These are phyloP conservation scores for Anolis apletophallus DNA, from an alignment of 2,797 vertebrate species.

Conservation along the genomic window DNA sequence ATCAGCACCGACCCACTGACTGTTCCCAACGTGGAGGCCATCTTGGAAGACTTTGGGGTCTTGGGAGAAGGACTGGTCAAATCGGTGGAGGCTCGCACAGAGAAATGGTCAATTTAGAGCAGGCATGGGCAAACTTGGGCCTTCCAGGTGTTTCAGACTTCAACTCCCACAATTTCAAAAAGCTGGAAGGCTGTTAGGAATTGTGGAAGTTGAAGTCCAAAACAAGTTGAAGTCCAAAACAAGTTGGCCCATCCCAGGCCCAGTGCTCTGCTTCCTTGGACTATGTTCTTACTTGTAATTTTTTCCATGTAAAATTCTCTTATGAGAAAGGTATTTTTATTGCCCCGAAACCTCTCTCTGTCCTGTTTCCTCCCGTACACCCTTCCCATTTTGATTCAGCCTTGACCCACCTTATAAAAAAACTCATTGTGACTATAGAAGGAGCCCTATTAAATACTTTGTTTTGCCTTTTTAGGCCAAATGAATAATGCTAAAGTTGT, in stretches of 20 bases:
- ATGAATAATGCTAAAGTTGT: slow-evolving; percentile 19
- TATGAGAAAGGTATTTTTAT: slow-evolving; percentile 39
- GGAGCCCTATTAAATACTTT: slow-evolving; percentile 6
- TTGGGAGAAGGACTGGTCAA: slow-evolving; percentile 91
- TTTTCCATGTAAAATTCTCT: slow-evolving; percentile 18
- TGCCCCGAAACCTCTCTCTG: slow-evolving; percentile 5
- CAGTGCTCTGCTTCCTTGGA: background rate
- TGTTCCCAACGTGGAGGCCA: slow-evolving; percentile 91
- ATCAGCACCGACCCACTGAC: slow-evolving; percentile 75
- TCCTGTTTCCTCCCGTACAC: slow-evolving; percentile 47
- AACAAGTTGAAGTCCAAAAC: too few relatives aligned
- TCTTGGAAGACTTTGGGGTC: slow-evolving; percentile 90
- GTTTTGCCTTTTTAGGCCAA: slow-evolving; percentile 36
- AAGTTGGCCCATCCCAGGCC: too few relatives aligned
- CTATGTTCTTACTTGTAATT: background rate
- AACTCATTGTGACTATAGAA: slow-evolving; percentile 10
- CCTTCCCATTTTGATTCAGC: background rate
- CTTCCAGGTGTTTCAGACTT: too few relatives aligned
- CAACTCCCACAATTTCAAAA: too few relatives aligned
- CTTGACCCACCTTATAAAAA: background rate
- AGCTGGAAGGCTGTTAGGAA: too few relatives aligned
- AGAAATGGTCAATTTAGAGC: slow-evolving; percentile 90
- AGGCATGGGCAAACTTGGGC: too few relatives aligned
- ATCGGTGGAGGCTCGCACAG: slow-evolving; percentile 85
- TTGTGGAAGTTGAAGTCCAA: too few relatives aligned